Percentiles rank a stretch among this genome's conserved stretches.
Conservation (phyloP, 2,888 invertebrate species). For the Leistus spinibarbis region DNA sequence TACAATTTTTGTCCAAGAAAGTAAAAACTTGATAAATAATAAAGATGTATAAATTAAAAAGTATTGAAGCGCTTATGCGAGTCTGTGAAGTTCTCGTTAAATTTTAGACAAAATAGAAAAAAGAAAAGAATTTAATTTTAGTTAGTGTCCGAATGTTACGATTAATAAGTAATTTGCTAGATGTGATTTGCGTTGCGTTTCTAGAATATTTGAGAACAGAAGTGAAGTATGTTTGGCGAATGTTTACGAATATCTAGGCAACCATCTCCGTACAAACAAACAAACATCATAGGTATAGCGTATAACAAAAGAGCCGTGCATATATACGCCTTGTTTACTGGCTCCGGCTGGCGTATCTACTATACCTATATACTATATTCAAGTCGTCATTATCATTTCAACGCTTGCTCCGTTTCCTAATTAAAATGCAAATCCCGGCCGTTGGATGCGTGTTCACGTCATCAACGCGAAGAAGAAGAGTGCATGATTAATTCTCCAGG, state of each 20-base stretch:
- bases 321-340: conserved; percentile 16
- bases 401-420: conserved; percentile 62
- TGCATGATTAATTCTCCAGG: conserved; percentile 60
- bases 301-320: conserved; percentile 26
- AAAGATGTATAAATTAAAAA: too few species aligned
- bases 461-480: conserved; percentile 51
- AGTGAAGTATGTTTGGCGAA: neutral
- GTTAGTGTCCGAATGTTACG: too few species aligned
- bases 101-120: too few species aligned
- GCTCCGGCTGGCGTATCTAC: neutral
- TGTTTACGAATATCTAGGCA: neutral
- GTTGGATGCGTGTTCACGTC: conserved; percentile 60
- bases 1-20: too few species aligned
- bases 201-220: neutral
- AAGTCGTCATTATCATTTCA: conserved; percentile 67
- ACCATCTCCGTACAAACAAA: conserved; percentile 23
- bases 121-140: too few species aligned
- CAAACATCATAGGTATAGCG: neutral
- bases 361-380: conserved; percentile 56
- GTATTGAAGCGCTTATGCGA: too few species aligned
- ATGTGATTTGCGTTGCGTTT: too few species aligned
- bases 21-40: too few species aligned
- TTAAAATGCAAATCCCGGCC: conserved; percentile 66
- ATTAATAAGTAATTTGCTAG: too few species aligned
- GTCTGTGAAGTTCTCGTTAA: too few species aligned